Percentiles rank a stretch among this genome's conserved stretches.
Evolutionary conservation across 2,888 invertebrate genomes (phyloP).

Genomic region (Apotomis betuletana): DNA sequence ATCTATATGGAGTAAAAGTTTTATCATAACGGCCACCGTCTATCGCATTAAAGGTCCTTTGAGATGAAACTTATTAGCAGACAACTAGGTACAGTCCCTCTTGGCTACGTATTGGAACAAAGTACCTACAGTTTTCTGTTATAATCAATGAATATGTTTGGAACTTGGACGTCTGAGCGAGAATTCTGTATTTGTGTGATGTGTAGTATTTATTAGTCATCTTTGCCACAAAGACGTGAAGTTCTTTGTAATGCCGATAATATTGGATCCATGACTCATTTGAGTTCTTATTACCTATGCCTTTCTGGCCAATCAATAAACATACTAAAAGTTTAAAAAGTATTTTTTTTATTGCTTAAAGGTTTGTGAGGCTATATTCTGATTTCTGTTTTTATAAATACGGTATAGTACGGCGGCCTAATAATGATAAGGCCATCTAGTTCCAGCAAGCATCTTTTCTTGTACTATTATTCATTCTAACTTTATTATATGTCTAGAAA

Average conservation of each 20-base stretch:
- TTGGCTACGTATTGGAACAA: neutral
- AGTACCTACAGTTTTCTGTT: neutral
- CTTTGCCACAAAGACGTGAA: neutral
- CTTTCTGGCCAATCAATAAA: neutral
- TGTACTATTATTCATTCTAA: no score
- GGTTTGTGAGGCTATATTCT: no score
- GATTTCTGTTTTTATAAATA: no score
- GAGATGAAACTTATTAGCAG: slow-evolving; percentile 13
- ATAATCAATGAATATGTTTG: neutral
- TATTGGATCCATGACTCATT: neutral
- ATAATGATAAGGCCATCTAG: no score
- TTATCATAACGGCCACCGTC: neutral
- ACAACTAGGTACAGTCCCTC: neutral
- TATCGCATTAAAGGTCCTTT: slow-evolving; percentile 8
- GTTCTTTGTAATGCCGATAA: slow-evolving; percentile 4
- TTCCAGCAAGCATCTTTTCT: no score
- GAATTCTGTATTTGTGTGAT: neutral
- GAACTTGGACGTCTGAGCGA: neutral
- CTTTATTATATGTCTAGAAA: no score
- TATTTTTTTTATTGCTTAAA: no score
- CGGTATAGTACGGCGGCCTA: no score
- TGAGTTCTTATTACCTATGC: neutral
- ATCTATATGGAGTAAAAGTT: slow-evolving; percentile 10
- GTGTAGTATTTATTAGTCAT: neutral
- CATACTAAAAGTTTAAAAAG: no score